Percentiles rank a stretch among this genome's conserved stretches.
Evolutionary conservation across 2,797 vertebrate species (phyloP).

Genomic region (Odontamblyopus lacepedii): DNA sequence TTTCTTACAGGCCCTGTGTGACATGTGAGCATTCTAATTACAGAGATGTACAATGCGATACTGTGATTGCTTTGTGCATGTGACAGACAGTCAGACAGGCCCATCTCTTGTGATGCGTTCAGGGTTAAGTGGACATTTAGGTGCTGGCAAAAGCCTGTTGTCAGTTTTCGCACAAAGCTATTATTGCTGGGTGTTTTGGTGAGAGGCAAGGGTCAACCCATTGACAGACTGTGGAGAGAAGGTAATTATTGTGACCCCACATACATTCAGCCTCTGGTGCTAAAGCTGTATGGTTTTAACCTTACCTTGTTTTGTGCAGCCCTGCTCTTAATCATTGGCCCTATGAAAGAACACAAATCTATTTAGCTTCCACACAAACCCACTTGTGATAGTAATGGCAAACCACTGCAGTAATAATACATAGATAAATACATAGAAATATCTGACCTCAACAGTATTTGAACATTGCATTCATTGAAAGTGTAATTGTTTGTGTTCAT

Average conservation of each 20-base stretch:
- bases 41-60: constrained; percentile 1
- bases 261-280: constrained; percentile 31
- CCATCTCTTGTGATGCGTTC: background rate
- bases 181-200: constrained; percentile 26
- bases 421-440: background rate
- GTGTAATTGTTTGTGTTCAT: background rate
- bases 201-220: constrained; percentile 9
- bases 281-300: constrained; percentile 23
- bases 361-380: background rate
- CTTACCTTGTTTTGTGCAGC: constrained; percentile 8
- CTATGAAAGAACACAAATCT: background rate
- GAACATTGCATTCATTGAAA: background rate
- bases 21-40: constrained; percentile 5
- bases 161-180: constrained; percentile 19
- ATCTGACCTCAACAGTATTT: background rate
- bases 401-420: background rate
- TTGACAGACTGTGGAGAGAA: constrained; percentile 26
- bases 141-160: constrained; percentile 9
- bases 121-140: constrained; percentile 34
- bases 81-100: constrained; percentile 28
- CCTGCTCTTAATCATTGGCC: constrained; percentile 14
- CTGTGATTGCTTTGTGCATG: constrained; percentile 17
- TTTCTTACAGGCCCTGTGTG: background rate
- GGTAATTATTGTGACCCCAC: constrained; percentile 23
- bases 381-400: background rate